Conservation (phyloP, 1,140 invertebrate genomes). For the Lepidurus arcticus region DNA sequence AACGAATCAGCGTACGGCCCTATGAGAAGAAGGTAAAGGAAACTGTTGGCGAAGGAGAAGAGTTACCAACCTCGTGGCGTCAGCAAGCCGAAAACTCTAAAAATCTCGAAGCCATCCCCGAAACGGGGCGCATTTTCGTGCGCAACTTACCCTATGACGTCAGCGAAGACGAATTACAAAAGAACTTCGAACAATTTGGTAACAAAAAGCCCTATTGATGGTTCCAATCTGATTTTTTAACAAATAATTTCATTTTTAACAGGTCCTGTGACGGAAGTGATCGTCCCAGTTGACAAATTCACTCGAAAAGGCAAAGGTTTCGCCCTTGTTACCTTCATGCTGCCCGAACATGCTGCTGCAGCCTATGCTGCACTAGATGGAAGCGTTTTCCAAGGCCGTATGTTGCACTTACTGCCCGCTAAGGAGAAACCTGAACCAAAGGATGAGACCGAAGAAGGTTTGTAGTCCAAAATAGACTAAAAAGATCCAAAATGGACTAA, state of each 20-base stretch:
- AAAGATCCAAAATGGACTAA: not conserved
- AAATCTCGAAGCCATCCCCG: slow-evolving; percentile 69
- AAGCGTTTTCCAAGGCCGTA: slow-evolving; percentile 77
- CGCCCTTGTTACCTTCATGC: slow-evolving; percentile 84
- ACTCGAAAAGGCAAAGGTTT: slow-evolving; percentile 89
- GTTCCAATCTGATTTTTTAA: not conserved
- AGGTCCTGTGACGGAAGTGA: slow-evolving; percentile 82
- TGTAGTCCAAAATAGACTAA: slow-evolving; percentile 15
- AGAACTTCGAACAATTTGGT: slow-evolving; percentile 84
- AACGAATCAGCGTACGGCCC: slow-evolving; percentile 45
- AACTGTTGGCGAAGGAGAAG: slow-evolving; percentile 42
- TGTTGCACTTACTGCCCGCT: slow-evolving; percentile 88
- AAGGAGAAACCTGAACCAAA: slow-evolving; percentile 57
- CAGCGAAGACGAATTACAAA: slow-evolving; percentile 79
- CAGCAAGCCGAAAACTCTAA: slow-evolving; percentile 63
- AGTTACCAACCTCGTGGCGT: slow-evolving; percentile 55
- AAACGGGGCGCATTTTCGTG: slow-evolving; percentile 90
- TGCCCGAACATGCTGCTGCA: slow-evolving; percentile 90
- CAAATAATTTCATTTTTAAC: slow-evolving; percentile 38
- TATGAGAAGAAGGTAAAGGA: slow-evolving; percentile 42
- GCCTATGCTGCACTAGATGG: slow-evolving; percentile 87
- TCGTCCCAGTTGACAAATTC: slow-evolving; percentile 77
- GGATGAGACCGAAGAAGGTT: slow-evolving; percentile 47
- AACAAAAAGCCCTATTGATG: slow-evolving; percentile 38
- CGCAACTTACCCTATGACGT: slow-evolving; percentile 86